Conservation (phyloP, 92 coral and sea anemone species). For the Phenganax marumi region DNA sequence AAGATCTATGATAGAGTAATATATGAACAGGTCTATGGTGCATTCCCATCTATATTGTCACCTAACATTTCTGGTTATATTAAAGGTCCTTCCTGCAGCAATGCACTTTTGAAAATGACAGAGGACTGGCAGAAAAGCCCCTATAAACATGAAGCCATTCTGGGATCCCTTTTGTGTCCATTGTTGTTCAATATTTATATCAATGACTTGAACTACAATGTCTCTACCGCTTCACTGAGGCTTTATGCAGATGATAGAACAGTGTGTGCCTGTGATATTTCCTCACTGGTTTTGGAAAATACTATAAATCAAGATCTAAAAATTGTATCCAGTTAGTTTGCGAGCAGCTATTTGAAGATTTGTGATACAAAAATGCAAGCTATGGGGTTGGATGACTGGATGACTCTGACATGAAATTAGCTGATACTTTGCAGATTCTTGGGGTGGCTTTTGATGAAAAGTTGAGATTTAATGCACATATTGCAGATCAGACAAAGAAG, state of each 20-base stretch:
- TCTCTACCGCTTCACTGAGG: slow-evolving; percentile 22
- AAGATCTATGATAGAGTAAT: slow-evolving; percentile 41
- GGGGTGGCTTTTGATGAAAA: slow-evolving; percentile 49
- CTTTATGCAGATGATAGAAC: slow-evolving; percentile 9
- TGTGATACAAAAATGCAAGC: slow-evolving; percentile 31
- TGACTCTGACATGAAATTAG: slow-evolving; percentile 30
- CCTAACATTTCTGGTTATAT: slow-evolving; percentile 50
- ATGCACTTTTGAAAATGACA: slow-evolving; percentile 35
- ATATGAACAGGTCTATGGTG: slow-evolving; percentile 46
- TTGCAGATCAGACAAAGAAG: slow-evolving; percentile 26
- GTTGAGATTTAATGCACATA: slow-evolving; percentile 38
- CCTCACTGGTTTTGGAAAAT: slow-evolving; percentile 22
- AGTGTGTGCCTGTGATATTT: slow-evolving; percentile 26
- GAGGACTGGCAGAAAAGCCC: slow-evolving; percentile 39
- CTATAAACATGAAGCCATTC: slow-evolving; percentile 28
- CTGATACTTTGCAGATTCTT: slow-evolving; percentile 54
- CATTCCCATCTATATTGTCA: slow-evolving; percentile 26
- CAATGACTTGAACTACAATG: neutral
- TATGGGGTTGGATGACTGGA: slow-evolving; percentile 36
- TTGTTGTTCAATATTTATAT: slow-evolving; percentile 24
- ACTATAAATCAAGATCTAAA: slow-evolving; percentile 20
- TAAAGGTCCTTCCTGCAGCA: slow-evolving; percentile 48
- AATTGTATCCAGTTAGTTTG: slow-evolving; percentile 24
- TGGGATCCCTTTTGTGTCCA: slow-evolving; percentile 36
- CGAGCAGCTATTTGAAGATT: slow-evolving; percentile 22